These are phyloP conservation scores for Gadus macrocephalus DNA, from an alignment of 2,113 vertebrate species.

Conservation along the genomic window DNA sequence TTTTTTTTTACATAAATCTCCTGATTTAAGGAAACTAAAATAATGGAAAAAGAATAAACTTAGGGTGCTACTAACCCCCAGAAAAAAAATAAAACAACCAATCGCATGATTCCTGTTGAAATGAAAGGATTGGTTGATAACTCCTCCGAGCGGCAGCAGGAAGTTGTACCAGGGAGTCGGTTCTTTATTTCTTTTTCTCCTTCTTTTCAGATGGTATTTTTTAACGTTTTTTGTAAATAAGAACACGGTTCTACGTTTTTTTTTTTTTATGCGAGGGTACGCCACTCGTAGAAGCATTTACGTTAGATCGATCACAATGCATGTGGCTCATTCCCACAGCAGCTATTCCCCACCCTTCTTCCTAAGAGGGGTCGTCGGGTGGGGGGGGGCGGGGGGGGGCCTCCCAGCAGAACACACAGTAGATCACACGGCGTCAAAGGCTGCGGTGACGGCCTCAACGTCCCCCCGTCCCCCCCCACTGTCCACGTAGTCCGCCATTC, in stretches of 20 bases:
- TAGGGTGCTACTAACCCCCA: slow-evolving; percentile 47
- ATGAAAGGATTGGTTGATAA: slow-evolving; percentile 41
- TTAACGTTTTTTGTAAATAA: slow-evolving; percentile 60
- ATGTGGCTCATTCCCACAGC: neutral
- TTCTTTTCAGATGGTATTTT: slow-evolving; percentile 27
- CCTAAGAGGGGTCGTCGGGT: neutral
- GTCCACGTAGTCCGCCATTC: no score
- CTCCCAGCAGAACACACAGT: neutral
- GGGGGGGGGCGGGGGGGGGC: neutral
- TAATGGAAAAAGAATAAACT: slow-evolving; percentile 7
- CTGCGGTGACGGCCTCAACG: neutral
- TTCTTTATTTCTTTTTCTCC: slow-evolving; percentile 48
- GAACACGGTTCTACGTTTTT: slow-evolving; percentile 48
- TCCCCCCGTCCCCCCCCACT: no score
- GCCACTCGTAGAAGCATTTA: slow-evolving; percentile 48
- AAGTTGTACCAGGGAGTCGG: slow-evolving; percentile 18
- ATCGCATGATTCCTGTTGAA: slow-evolving; percentile 19
- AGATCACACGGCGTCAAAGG: neutral
- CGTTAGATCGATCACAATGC: slow-evolving; percentile 15
- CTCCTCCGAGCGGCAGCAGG: slow-evolving; percentile 37
- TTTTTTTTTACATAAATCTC: slow-evolving; percentile 4
- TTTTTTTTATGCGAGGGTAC: slow-evolving; percentile 51
- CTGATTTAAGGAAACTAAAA: slow-evolving; percentile 46
- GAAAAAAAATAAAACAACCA: slow-evolving; percentile 9
- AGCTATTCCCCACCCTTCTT: neutral